These are phyloP conservation scores for Eulemur rubriventer DNA, from an alignment of 2,797 vertebrate species.

Conservation along the genomic window DNA sequence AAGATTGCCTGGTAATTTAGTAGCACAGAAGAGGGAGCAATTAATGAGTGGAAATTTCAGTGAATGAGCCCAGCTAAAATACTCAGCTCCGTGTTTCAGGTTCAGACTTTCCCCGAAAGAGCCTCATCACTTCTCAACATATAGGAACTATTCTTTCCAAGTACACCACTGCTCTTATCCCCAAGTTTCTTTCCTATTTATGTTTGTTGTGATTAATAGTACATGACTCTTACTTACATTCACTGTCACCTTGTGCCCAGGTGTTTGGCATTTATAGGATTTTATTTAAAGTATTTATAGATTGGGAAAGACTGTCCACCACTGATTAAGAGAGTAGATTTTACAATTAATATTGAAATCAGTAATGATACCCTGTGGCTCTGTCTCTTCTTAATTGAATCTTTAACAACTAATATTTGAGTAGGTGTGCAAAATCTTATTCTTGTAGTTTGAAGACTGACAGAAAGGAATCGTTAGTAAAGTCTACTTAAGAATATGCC, in stretches of 20 bases:
- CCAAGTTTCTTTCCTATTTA: background rate
- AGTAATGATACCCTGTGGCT: background rate
- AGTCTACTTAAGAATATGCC: background rate
- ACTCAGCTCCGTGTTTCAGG: background rate
- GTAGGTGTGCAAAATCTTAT: background rate
- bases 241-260: background rate
- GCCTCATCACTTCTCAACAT: background rate
- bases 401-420: background rate
- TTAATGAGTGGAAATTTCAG: background rate
- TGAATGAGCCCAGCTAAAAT: background rate
- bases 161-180: rapidly evolving
- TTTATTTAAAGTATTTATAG: background rate
- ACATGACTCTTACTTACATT: background rate
- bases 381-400: background rate
- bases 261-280: background rate
- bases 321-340: background rate
- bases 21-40: background rate
- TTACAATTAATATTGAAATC: background rate
- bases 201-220: background rate
- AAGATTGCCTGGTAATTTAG: background rate
- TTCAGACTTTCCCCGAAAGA: background rate
- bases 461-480: background rate
- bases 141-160: background rate
- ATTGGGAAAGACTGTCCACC: background rate
- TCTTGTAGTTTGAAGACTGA: background rate